phyloP scores from a whole-genome alignment of 2,888 invertebrate genomes.

The Polymixis flavicincta region DNA sequence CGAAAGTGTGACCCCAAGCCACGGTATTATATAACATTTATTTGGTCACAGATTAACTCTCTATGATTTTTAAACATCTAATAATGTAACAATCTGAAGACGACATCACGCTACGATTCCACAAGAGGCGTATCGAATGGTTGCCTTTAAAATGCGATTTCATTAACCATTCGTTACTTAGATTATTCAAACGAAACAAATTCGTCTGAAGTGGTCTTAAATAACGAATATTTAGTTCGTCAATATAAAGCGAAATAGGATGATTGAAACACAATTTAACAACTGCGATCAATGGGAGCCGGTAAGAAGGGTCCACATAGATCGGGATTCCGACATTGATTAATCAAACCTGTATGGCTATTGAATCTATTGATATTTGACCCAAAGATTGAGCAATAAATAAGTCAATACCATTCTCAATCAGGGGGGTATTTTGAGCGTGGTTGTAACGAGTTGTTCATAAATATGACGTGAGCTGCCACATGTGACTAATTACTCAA shows the following conservation, averaged over 20 bases:
- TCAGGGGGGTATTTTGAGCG: conserved; percentile 38
- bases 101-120: conserved; percentile 60
- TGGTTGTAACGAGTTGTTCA: conserved; percentile 37
- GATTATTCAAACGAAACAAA: conserved; percentile 44
- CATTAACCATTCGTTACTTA: conserved; percentile 26
- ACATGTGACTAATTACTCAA: conserved; percentile 69
- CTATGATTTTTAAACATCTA: conserved; percentile 68
- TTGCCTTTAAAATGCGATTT: conserved; percentile 47
- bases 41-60: conserved; percentile 74
- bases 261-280: conserved; percentile 71
- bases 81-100: conserved; percentile 62
- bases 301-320: conserved; percentile 69
- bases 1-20: conserved; percentile 76
- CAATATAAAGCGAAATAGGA: conserved; percentile 31
- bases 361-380: conserved; percentile 75
- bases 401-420: conserved; percentile 27
- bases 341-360: conserved; percentile 71
- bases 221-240: conserved; percentile 42
- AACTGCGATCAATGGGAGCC: conserved; percentile 69
- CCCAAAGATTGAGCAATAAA: conserved; percentile 56
- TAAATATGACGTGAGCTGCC: conserved; percentile 50
- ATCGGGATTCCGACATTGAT: conserved; percentile 67
- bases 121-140: conserved; percentile 62
- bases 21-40: conserved; percentile 74
- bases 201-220: conserved; percentile 40